Evolutionary conservation across 1,140 invertebrate species (phyloP), one percentile per base, ranked within the genome.

Genomic region (Drosophila kepulauana): DNA sequence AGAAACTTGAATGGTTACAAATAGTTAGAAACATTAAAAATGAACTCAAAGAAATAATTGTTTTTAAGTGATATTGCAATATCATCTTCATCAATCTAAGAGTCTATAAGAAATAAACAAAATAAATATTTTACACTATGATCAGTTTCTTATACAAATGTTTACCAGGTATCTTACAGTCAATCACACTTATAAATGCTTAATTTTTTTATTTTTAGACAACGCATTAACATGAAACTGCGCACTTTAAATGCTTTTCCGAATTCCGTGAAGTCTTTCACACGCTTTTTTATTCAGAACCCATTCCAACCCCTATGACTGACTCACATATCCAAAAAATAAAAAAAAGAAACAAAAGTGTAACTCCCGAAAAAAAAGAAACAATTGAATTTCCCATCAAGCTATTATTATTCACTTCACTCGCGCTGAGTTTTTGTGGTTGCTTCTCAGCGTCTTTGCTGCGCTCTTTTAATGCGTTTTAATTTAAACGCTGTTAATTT

Each of bases 401-500:
- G 51, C 49, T 45, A 52, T 49, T 41, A 57, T 46, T 41, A 57
- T 46, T 62, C 48, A 46, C 16, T 61, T 25, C 25, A 45, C 51
- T 49, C 57, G 73, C n/a, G 46, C n/a, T 35, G 13, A 8, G 5
- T 10, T 52, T 38, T 48, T 16, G 7, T 75, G 30, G 35, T 41
- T 35, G n/a, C 35, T 8, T 15, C 58, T 62, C 20, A 51, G 7
- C 49, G 11, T 48, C 30, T 58, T 33, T 35, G 30, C n/a, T 6
- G 43, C 46, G 33, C 63, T 20, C 20, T 75, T 75, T 62, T 33
- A 74, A 72, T 80, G 68, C 61, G 64, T 73, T 72, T 79, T 63
- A 76, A 62, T 67, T 76, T 79, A 79, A 79, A 76, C 62, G 63
- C 63, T 79, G 73, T 79, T 79, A 79, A 79, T 79, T 79, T 79